Evolutionary conservation across 2,888 invertebrate genomes (phyloP), one percentile per base, ranked within the genome.

Genomic region (Rhagonycha fulva): DNA sequence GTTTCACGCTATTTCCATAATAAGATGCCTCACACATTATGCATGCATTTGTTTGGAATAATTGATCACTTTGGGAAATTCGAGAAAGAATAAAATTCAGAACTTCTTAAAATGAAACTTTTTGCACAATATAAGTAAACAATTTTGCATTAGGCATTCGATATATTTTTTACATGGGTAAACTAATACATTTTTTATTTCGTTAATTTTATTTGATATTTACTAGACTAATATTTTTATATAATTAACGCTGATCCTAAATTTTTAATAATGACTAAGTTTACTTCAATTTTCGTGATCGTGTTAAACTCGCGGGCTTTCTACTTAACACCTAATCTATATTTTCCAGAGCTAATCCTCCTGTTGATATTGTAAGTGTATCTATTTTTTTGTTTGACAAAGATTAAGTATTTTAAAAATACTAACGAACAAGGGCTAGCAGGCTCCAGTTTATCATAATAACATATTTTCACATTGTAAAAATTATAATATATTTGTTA

Each of bases 261-360:
- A 76, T 76, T 76, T 74, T 74, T 71, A 63, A 69, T 74, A 71
- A 71, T 71, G 68, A 74, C 67, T 66, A 72, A 26, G 62, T 75
- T 77, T 75, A 69, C 74, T 75, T 77, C 72, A 72, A 72, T 75
- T 75, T 78, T 76, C 73, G 76, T 71, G 78, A 79, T 76, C 78
- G 79, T 80, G 78, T 80, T 79, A 69, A 81, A 79, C 76, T 71
- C 72, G 32, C 72, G 74, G 63, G 72, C 75, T 71, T 77, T 68
- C 76, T 78, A 74, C 78, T 80, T 80, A 78, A 74, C 76, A 76
- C 74, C 73, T 79, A 78, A 81, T 80, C 74, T 76, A 79, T 78
- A 82, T 82, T 82, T 82, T 82, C 79, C 80, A 79, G 70, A 76
- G 76, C 76, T 80, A 80, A 80, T 79, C 80, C 76, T 77, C 79